Base-by-base conservation (phyloP, 2,888 invertebrate species). In the Scaptomyza caliginosa region DNA sequence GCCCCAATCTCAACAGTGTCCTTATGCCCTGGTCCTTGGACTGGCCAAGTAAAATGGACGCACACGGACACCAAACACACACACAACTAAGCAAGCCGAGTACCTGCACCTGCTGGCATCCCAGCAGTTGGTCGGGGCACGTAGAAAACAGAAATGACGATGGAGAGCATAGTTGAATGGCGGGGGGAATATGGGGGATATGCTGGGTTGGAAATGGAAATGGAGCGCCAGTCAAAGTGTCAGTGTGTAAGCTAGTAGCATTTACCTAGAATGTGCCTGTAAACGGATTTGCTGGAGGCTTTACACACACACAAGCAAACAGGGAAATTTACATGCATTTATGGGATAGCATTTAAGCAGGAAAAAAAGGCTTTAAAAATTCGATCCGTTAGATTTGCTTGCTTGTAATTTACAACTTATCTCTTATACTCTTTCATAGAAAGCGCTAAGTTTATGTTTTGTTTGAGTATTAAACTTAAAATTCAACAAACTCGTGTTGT, bases 101-200 rank as follows among this genome's bases (percentile, higher is more conserved):
- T 74, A 78, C 74, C 69, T 77, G 84, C 88, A 89, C 87, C 88
- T 89, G 88, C 88, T 87, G 89, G 73, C 77, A 78, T 63, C 73
- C 64, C 74, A 81, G 74, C 73, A 68, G 64, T 65, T 63, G 74
- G 62, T 58, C 60, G 40, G 17, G 60, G 65, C 88, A 86, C 86
- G 84, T 88, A 74, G 73, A 58, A 74, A 67, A 71, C 57, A 65
- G 62, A 78, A 71, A 59, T 62, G 40, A 32, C 57, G 30, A 10
- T 38, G 55, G 49, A 36, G 16, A 34, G 19, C 34, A 34, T 30
- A 3, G n/a, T 17, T 13, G 39, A 13, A 19, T 30, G 42, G n/a
- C n/a, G n/a, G n/a, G 19, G 11, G 30, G 13, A 42, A 36, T 34
- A n/a, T n/a, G n/a, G 48, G 54, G 49, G 51, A 58, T 43, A 58